Percentiles rank a stretch among this genome's conserved stretches.
Conservation (phyloP, 2,888 invertebrate genomes). For the Crematogaster levior region DNA sequence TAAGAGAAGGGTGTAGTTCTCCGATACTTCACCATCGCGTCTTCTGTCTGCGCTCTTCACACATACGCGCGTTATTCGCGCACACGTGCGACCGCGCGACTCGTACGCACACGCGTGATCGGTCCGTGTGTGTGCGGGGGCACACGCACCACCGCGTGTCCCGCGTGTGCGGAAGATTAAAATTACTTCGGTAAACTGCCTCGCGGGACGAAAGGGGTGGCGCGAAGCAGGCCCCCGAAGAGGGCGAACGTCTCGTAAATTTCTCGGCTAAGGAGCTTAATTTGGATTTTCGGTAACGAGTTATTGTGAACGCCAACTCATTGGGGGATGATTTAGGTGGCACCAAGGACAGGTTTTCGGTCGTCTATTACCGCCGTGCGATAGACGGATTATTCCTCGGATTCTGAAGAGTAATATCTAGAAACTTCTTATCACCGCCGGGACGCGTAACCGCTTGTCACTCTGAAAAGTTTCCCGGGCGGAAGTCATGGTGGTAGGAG, state of each 20-base stretch:
- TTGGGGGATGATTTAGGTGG: constrained; percentile 76
- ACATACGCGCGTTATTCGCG: constrained; percentile 25
- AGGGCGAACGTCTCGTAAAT: constrained; percentile 82
- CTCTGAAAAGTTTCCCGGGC: constrained; percentile 31
- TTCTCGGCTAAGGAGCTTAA: constrained; percentile 85
- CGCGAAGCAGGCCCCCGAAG: constrained; percentile 48
- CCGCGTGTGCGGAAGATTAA: constrained; percentile 81
- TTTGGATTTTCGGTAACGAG: constrained; percentile 85
- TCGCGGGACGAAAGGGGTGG: constrained; percentile 66
- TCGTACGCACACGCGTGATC: constrained; percentile 59
- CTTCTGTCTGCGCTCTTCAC: constrained; percentile 25
- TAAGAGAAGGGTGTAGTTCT: constrained; percentile 79
- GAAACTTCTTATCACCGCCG: constrained; percentile 62
- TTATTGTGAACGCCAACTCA: constrained; percentile 82
- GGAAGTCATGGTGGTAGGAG: constrained; percentile 25
- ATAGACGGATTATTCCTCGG: constrained; percentile 71
- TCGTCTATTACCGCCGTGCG: constrained; percentile 69
- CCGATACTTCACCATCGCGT: constrained; percentile 58
- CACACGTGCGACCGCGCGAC: constrained; percentile 22
- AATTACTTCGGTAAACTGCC: constrained; percentile 84
- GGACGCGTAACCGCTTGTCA: constrained; percentile 42
- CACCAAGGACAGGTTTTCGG: constrained; percentile 72
- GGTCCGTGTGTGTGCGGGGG: constrained; percentile 29
- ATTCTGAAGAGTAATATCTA: constrained; percentile 65
- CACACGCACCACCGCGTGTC: constrained; percentile 54